Evolutionary conservation across 2,888 invertebrate genomes (phyloP), one percentile per base, ranked within the genome.

Genomic region (Nemotelus nigrinus): DNA sequence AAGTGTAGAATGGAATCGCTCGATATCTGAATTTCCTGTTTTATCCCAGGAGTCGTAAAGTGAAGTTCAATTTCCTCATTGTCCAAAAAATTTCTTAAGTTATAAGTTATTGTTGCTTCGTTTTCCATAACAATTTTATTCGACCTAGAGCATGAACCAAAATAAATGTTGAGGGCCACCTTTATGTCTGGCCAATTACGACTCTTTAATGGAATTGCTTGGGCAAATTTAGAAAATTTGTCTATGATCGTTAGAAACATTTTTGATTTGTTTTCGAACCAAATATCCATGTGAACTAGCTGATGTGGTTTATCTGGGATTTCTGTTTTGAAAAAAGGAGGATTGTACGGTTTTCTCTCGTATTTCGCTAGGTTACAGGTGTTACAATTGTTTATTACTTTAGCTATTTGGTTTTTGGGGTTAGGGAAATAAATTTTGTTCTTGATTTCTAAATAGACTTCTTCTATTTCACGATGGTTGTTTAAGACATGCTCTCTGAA

Each of bases 331-430:
- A n/a, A n/a, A n/a, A n/a, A n/a, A n/a, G n/a, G n/a, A n/a, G n/a
- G n/a, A n/a, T n/a, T n/a, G n/a, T n/a, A n/a, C 3, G 77, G 76
- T 48, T 78, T 48, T 43, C 77, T 71, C 8, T 79, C 79, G 44
- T 77, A 79, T 67, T 79, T 79, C 0, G 60, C 71, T 3, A 45
- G 8, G 43, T 78, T 67, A 47, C 78, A 78, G 7, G 53, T 74
- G 43, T 77, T 63, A 63, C 77, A 79, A 48, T 77, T 77, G 67
- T 77, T 78, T 6, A 78, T 77, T 44, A 72, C 45, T 72, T 72
- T 76, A 45, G 71, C 43, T 3, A 77, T 72, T 67, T 77, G 60
- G 4, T 48, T 3, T 47, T 76, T 78, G 2, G 76, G 43, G 10
- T 76, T 71, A 6, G 78, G 72, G 8, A 57, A 76, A 39, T 78